Conservation (phyloP, 2,797 vertebrate species). For the Cephalopachus bancanus region DNA sequence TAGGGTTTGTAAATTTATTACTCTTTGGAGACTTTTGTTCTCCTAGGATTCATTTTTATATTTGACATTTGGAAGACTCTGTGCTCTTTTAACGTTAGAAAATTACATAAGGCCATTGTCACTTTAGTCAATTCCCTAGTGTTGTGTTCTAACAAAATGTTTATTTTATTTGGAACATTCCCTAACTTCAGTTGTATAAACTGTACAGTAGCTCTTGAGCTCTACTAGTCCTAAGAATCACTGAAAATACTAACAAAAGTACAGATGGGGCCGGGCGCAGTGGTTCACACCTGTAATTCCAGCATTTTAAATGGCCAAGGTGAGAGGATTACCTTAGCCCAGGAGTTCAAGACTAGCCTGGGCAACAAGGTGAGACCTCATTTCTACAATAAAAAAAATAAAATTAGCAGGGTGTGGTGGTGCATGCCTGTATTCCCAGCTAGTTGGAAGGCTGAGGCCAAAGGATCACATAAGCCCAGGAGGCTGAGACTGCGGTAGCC, state of each 20-base stretch:
- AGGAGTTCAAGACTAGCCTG: not conserved
- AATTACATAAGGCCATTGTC: not conserved
- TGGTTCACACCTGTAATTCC: not conserved
- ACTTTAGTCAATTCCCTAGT: not conserved
- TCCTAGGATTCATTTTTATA: not conserved
- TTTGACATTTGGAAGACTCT: slow-evolving; percentile 24
- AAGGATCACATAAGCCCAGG: not conserved
- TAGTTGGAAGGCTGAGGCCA: not conserved
- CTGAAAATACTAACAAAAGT: not conserved
- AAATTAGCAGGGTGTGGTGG: not conserved
- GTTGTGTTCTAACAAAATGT: slow-evolving; percentile 46
- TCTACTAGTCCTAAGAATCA: not conserved
- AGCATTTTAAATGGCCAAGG: not conserved
- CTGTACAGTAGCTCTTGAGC: not conserved
- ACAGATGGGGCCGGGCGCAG: not conserved
- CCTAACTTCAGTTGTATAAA: slow-evolving; percentile 18
- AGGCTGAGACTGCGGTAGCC: not conserved
- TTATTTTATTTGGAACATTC: slow-evolving; percentile 49
- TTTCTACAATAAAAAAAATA: not conserved
- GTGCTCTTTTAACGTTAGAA: not conserved
- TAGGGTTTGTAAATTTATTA: not conserved
- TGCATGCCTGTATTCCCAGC: not conserved
- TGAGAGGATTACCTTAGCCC: not conserved
- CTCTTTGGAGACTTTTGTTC: not conserved
- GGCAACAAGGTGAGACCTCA: not conserved